A percentile compares a stretch with the other conserved stretches of the same genome.
Conservation (phyloP, 2,797 vertebrate species). For the Pogoniulus pusillus region DNA sequence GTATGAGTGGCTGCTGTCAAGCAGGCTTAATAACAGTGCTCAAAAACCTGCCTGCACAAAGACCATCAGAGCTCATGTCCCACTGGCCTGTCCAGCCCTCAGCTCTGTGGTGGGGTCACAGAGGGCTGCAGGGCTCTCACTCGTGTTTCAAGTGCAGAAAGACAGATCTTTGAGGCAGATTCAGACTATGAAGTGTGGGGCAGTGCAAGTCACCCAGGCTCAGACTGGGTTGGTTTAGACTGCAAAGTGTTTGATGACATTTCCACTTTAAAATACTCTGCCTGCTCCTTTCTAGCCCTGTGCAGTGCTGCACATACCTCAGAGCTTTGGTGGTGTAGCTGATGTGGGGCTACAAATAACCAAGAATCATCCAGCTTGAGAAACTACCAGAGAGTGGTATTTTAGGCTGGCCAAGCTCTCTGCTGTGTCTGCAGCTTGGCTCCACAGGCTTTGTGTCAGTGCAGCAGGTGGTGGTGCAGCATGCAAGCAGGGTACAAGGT, state of each 20-base stretch:
- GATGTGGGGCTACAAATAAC: not conserved
- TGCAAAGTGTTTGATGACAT: not conserved
- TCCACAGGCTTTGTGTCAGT: not conserved
- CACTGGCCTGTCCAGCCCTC: not conserved
- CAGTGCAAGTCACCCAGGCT: not conserved
- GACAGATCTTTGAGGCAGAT: not conserved
- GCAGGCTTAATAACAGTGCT: not conserved
- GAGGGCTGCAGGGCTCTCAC: not conserved
- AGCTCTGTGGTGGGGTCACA: not conserved
- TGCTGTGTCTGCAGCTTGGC: not conserved
- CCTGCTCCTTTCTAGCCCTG: not conserved
- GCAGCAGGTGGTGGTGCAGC: not conserved
- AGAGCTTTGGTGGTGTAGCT: not conserved
- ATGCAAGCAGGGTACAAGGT: fast-evolving
- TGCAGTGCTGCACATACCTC: fast-evolving
- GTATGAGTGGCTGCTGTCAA: not conserved
- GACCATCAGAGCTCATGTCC: not conserved
- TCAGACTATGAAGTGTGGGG: not conserved
- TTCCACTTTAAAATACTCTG: not conserved
- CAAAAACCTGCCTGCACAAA: not conserved
- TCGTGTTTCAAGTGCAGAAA: not conserved
- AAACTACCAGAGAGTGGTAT: not conserved
- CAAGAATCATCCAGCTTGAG: not conserved
- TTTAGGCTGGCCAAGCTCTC: not conserved
- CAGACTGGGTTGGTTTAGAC: not conserved